Percentiles rank a stretch among this genome's conserved stretches.
Conservation (phyloP, 2,797 vertebrate species). For the Peromyscus attwateri region DNA sequence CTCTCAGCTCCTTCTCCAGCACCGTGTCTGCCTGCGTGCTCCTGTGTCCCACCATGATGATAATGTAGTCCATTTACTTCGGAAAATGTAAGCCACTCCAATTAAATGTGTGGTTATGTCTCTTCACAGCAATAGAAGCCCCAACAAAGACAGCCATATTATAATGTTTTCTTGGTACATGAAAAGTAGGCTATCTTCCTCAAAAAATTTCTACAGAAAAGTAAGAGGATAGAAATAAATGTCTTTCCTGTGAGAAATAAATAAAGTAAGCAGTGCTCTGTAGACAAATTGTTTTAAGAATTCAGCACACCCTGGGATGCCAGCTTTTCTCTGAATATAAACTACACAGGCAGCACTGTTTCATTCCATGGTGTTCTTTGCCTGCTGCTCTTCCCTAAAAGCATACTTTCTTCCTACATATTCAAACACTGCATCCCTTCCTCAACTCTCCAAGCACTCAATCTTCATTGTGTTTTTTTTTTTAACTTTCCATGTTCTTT, state of each 20-base stretch:
- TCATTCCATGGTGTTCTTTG: background rate
- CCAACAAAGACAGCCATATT: background rate
- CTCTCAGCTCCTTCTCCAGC: background rate
- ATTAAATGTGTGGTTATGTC: background rate
- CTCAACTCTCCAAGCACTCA: background rate
- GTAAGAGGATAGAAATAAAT: background rate
- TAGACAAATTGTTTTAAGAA: background rate
- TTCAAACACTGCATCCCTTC: background rate
- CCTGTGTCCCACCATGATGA: background rate
- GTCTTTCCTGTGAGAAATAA: background rate
- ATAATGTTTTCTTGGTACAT: background rate
- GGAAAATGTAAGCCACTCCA: background rate
- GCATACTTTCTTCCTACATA: background rate
- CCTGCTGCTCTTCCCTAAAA: background rate
- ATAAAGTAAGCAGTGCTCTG: background rate
- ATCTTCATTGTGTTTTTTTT: background rate
- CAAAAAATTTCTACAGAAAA: background rate
- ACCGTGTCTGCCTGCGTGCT: background rate
- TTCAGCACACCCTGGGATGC: background rate
- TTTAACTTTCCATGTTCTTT: background rate
- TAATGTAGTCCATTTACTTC: background rate
- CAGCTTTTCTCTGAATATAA: background rate
- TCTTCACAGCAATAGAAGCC: background rate
- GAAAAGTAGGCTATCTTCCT: background rate
- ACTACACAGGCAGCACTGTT: background rate